A percentile compares a stretch with the other conserved stretches of the same genome.
Conservation (phyloP, 2,888 invertebrate species). For the Cylindroiulus punctatus region DNA sequence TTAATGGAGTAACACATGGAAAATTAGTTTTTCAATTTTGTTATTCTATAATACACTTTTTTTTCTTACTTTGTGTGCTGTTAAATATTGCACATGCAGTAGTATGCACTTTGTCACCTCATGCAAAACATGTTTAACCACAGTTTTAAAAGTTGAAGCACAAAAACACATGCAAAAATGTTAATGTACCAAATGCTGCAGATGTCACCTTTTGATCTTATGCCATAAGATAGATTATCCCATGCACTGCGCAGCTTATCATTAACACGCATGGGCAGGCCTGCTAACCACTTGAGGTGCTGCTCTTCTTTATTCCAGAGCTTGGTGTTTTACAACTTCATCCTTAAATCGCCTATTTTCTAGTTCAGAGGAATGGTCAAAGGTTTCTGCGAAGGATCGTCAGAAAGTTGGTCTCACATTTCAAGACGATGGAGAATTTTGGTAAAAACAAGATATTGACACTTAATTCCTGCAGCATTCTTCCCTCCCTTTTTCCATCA, state of each 20-base stretch:
- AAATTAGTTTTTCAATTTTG: no score
- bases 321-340: constrained; percentile 51
- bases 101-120: no score
- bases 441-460: constrained; percentile 64
- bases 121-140: no score
- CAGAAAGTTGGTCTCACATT: constrained; percentile 71
- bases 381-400: constrained; percentile 69
- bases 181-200: no score
- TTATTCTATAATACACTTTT: no score
- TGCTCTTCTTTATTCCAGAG: constrained; percentile 24
- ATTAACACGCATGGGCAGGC: neutral
- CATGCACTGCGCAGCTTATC: neutral
- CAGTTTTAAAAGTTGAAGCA: no score
- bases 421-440: constrained; percentile 74
- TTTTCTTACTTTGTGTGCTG: no score
- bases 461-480: neutral
- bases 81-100: no score
- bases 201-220: neutral
- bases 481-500: constrained; percentile 11
- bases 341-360: constrained; percentile 63
- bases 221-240: neutral
- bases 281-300: constrained; percentile 28
- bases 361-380: constrained; percentile 70
- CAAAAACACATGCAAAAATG: no score
- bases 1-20: no score